Evolutionary conservation across 2,113 vertebrate genomes (phyloP), one percentile per base, ranked within the genome.

Genomic region (Hiodon tergisus): DNA sequence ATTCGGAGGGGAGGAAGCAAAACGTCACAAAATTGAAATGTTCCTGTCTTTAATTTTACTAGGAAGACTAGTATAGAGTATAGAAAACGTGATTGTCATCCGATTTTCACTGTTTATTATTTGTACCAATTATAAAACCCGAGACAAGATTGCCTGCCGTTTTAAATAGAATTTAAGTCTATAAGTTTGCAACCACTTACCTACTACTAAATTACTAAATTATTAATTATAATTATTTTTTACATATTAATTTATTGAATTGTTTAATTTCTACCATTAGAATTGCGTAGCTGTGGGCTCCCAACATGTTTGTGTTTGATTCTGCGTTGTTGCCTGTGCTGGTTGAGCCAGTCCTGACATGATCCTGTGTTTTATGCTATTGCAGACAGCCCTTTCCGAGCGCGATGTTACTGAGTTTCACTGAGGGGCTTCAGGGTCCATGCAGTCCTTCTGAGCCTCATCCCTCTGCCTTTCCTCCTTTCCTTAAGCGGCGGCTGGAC

Each of bases 221-320:
- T 31, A 31, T 31, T 31, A 31, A 31, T 31, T 91, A 89, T 89
- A 87, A 87, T 82, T 81, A 88, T 88, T 72, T 71, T 71, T 81
- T 79, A 84, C 86, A 58, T 82, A 77, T 87, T 91, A 90, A 91
- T 91, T 92, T 91, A 91, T 91, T 91, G 76, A 85, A 86, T 88
- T 84, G 75, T 52, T 84, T 85, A 78, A 86, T 86, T 71, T 85
- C 58, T 83, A 78, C 83, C 62, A 75, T 77, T 83, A 79, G 83
- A 79, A 48, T 77, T 69, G 57, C 69, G 54, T 71, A 75, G 57
- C 63, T 60, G 48, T 69, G 3, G 6, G 17, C 6, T 67, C 62
- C 16, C 60, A n/a, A 16, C 14, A 53, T 11, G 52, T 58, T 67
- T 59, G 51, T 62, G 48, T 66, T 66, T 8, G 48, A 66, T 66